Evolutionary conservation across 2,113 vertebrate genomes (phyloP).

Genomic region (Daubentonia madagascariensis): DNA sequence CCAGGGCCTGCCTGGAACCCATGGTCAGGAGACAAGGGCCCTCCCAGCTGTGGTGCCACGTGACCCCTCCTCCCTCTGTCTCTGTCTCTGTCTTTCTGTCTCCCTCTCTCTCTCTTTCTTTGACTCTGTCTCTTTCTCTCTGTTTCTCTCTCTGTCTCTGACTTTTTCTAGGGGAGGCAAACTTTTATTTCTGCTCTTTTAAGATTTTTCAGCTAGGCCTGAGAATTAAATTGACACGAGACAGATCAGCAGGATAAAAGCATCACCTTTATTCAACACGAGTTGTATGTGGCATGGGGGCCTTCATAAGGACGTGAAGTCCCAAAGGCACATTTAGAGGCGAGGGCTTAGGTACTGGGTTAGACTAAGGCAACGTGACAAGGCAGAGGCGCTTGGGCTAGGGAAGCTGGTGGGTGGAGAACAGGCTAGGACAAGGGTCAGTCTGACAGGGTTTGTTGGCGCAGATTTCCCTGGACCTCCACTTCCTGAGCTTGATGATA

Average conservation of each 20-base stretch:
- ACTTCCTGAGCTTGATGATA: not conserved
- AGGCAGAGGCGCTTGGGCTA: not conserved
- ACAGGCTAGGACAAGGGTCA: not conserved
- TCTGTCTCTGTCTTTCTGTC: not conserved
- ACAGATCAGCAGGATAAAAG: not conserved
- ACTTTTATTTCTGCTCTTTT: not conserved
- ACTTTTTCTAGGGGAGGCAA: not conserved
- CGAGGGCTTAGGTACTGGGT: not conserved
- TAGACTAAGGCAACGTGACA: not conserved
- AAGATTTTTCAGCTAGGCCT: not conserved
- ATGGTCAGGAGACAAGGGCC: not conserved
- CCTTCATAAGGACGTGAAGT: not conserved
- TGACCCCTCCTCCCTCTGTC: not conserved
- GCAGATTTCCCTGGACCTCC: not conserved
- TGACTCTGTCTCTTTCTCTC: not conserved
- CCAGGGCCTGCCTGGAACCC: not conserved
- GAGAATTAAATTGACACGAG: not conserved
- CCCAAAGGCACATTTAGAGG: not conserved
- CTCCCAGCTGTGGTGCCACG: not conserved
- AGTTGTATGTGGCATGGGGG: not conserved
- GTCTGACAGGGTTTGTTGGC: not conserved
- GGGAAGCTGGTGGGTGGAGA: not conserved
- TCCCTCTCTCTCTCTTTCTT: not conserved
- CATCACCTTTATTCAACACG: not conserved
- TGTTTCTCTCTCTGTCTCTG: not conserved